Evolutionary conservation across 2,113 vertebrate species (phyloP).

Genomic region (Alligator sinensis): DNA sequence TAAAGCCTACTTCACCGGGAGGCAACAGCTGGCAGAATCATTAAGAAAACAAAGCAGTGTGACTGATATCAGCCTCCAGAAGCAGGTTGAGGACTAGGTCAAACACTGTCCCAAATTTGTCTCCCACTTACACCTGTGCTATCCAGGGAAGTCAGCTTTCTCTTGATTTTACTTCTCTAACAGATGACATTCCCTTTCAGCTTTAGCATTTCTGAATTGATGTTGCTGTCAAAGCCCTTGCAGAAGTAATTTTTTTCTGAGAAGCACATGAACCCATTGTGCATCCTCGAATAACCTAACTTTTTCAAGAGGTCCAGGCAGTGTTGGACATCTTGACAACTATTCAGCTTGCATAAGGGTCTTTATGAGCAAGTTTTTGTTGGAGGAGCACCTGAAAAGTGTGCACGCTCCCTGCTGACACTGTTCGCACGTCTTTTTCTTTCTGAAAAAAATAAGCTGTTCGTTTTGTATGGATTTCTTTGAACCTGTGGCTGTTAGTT

Average conservation of each 20-base stretch:
- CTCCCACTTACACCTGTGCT: neutral
- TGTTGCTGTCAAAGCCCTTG: neutral
- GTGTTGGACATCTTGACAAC: neutral
- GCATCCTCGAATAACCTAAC: neutral
- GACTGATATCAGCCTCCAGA: neutral
- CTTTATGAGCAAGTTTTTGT: neutral
- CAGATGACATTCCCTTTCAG: neutral
- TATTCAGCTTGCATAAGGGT: neutral
- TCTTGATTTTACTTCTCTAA: neutral
- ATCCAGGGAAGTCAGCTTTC: neutral
- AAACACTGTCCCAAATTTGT: neutral
- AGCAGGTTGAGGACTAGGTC: neutral
- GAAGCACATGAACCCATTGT: neutral
- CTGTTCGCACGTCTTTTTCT: neutral
- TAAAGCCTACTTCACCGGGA: neutral
- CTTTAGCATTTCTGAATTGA: neutral
- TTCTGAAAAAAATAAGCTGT: neutral
- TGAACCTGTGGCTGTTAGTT: neutral
- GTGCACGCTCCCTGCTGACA: neutral
- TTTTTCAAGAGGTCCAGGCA: neutral
- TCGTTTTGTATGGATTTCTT: neutral
- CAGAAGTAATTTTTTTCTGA: neutral
- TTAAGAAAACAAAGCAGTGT: neutral
- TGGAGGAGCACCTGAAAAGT: neutral
- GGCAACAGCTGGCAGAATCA: slow-evolving; percentile 7